phyloP scores from a whole-genome alignment of 2,888 invertebrate genomes.

The Rhyacophila evoluta region DNA sequence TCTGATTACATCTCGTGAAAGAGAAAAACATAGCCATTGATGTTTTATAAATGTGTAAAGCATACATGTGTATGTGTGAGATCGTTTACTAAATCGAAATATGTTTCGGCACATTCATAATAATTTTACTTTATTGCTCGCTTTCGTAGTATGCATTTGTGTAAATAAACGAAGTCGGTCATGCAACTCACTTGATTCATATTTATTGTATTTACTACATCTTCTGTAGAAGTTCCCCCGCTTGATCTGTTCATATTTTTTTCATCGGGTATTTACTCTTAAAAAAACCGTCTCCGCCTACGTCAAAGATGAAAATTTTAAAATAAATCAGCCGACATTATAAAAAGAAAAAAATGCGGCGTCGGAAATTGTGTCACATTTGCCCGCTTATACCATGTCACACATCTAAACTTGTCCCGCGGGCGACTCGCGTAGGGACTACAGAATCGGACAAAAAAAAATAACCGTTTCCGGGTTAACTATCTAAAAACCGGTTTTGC shows the following conservation, averaged over 20 bases:
- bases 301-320: neutral
- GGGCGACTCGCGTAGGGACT: neutral
- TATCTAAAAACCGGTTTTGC: no score
- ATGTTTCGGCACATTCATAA: neutral
- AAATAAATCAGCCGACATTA: neutral
- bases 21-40: no score
- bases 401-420: neutral
- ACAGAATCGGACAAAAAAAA: no score
- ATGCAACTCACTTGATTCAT: neutral
- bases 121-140: no score
- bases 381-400: neutral
- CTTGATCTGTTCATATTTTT: neutral
- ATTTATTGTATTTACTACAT: neutral
- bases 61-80: no score
- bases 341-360: neutral
- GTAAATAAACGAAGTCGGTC: neutral
- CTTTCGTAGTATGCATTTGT: no score
- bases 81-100: no score
- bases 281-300: neutral
- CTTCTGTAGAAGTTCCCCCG: neutral
- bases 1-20: no score
- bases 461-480: no score
- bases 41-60: no score
- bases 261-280: neutral
- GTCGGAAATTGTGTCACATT: slow-evolving; percentile 22